Conservation (phyloP, 2,888 invertebrate species). For the Volucella inflata region DNA sequence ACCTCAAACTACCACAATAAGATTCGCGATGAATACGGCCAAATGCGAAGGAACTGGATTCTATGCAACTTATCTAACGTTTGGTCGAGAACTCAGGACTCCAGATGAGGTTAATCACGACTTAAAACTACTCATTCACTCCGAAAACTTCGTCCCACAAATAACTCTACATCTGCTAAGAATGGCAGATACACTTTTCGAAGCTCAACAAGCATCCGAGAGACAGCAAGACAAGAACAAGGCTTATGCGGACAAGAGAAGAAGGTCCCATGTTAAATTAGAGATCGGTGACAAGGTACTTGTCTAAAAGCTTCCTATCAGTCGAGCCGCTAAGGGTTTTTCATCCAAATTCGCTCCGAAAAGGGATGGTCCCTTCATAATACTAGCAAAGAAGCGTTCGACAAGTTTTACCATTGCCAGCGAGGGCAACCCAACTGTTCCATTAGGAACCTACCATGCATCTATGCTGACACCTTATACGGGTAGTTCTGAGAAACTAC, state of each 20-base stretch:
- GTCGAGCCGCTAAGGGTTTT: conserved; percentile 25
- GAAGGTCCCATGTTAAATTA: conserved; percentile 4
- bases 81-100: too few species aligned
- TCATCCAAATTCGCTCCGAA: conserved; percentile 21
- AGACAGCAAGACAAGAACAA: neutral
- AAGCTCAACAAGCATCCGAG: too few species aligned
- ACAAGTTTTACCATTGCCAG: conserved; percentile 5
- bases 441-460: conserved; percentile 29
- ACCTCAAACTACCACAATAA: too few species aligned
- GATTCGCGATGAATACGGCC: too few species aligned
- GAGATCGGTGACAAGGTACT: conserved; percentile 30
- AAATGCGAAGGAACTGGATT: too few species aligned
- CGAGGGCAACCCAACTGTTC: conserved; percentile 9
- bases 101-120: neutral
- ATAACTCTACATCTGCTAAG: neutral
- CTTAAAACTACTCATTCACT: neutral
- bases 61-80: too few species aligned
- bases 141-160: neutral
- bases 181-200: neutral
- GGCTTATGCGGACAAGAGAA: neutral
- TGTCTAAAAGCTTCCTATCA: conserved; percentile 23
- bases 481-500: conserved; percentile 17
- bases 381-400: conserved; percentile 34
- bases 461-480: conserved; percentile 37
- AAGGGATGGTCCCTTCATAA: conserved; percentile 32